Evolutionary conservation across 2,113 vertebrate species (phyloP), one percentile per base, ranked within the genome.

Genomic region (Pardalotus punctatus): DNA sequence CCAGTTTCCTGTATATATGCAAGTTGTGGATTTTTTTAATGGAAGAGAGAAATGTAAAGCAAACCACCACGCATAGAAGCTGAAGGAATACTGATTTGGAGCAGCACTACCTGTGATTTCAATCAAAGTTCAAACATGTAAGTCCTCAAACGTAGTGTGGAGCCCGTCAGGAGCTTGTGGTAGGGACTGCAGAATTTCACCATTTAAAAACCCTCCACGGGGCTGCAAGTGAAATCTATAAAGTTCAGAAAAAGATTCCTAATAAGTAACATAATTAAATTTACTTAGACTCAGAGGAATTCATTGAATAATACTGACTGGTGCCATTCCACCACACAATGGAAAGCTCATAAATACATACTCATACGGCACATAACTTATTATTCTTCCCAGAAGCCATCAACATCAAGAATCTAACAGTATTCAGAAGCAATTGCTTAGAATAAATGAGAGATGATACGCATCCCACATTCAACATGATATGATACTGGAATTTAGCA

Each of bases 201-300:
- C 16, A 27, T 76, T 91, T 76, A 29, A 78, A 67, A 92, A 66
- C 11, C 14, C 20, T 88, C 23, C n/a, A 56, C 2, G 5, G 48
- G 19, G 48, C 70, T 61, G 17, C 53, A 60, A 25, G 5, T 13
- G 36, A 74, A 66, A 53, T n/a, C 65, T 31, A 12, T 21, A 3
- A 87, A 56, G 48, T n/a, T 57, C 10, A 71, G 36, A 62, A 88
- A 89, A 84, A 94, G 90, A 85, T 25, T 81, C 43, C 27, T 77
- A 73, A 79, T 72, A 9, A 8, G 35, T 40, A 92, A 27, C 14
- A 53, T 14, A 74, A 76, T 31, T 18, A 81, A 88, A 73, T 73
- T 50, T 69, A 35, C n/a, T 38, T 77, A 66, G 40, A 16, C 20
- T 81, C 53, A 65, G 14, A 42, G 36, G 17, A 86, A 70, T 65